Base-by-base conservation (phyloP, 2,797 vertebrate species). In the Manis crassicaudata region DNA sequence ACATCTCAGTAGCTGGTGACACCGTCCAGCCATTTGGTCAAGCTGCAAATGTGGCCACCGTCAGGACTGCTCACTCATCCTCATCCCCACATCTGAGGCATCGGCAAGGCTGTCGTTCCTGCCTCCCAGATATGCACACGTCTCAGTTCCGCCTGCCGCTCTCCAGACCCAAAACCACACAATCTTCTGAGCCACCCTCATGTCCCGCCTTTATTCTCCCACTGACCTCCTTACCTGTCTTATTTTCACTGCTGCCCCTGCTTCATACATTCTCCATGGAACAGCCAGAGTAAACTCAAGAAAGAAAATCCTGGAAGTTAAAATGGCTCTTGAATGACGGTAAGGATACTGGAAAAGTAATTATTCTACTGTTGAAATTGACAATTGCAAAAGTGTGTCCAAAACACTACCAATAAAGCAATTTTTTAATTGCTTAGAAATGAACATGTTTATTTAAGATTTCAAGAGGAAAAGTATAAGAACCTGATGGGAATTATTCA, bases 121-220 rank as follows among this genome's bases (percentile, higher is more conserved):
- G 14, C 21, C 17, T 32, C 21, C 27, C 5, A 13, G 7, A 7
- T 10, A 21, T 13, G 3, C 13, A 8, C 5, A 13, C 11, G 5
- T 92, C 76, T 73, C 56, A 29, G 2, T 25, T 18, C 13, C 52
- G 5, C 35, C 73, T 0, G 11, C 40, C n/a, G 14, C 75, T 58
- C 3, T 9, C 20, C 27, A 70, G 46, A 13, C 67, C 54, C 62
- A 6, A 12, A 20, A 27, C 37, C 50, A 16, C 65, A 40, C 18
- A 8, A 3, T 7, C 46, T 6, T 37, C 13, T 0, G 17, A 60
- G 25, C 27, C 76, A 35, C 20, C 27, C 62, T 1, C 37, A 10
- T 0, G 21, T 35, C 86, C 7, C 0, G 0, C 37, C 50, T 4
- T 2, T 29, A 0, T 77, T 46, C 3, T 8, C 62, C 60, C 60